phyloP scores from a whole-genome alignment of 2,113 vertebrate species.

The Equus przewalskii region DNA sequence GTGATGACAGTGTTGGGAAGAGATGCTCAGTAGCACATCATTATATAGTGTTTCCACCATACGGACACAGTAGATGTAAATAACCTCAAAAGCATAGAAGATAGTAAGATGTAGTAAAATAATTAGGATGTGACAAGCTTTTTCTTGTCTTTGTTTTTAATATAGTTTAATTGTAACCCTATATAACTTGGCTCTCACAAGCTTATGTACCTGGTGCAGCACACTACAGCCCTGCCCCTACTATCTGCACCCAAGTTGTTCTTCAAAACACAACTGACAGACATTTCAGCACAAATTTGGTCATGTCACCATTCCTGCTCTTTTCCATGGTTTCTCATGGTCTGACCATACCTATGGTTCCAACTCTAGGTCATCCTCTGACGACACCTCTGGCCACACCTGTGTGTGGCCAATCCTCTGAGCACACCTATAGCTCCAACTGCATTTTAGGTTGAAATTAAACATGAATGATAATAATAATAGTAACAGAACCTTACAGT shows the following conservation, averaged over 20 bases:
- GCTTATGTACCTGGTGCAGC: background rate
- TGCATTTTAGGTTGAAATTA: constrained; percentile 17
- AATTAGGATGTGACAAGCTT: background rate
- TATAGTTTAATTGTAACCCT: background rate
- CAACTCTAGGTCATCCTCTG: background rate
- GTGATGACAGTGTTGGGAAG: background rate
- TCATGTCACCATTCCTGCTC: background rate
- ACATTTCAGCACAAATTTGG: background rate
- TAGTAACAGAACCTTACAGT: background rate
- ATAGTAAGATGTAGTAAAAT: background rate
- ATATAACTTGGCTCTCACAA: background rate
- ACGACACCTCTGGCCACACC: background rate
- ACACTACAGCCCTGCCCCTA: background rate
- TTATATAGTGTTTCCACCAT: background rate
- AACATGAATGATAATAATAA: background rate
- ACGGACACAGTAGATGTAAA: background rate
- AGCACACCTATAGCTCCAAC: background rate
- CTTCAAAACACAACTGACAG: background rate
- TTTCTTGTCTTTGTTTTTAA: constrained; percentile 35
- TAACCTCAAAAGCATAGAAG: background rate
- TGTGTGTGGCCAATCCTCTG: background rate
- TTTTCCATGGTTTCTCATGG: background rate
- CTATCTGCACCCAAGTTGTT: background rate
- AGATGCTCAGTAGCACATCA: background rate
- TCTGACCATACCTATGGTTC: background rate